These are phyloP conservation scores for Gallirallus australis DNA, from an alignment of 2,797 vertebrate genomes.

Conservation along the genomic window DNA sequence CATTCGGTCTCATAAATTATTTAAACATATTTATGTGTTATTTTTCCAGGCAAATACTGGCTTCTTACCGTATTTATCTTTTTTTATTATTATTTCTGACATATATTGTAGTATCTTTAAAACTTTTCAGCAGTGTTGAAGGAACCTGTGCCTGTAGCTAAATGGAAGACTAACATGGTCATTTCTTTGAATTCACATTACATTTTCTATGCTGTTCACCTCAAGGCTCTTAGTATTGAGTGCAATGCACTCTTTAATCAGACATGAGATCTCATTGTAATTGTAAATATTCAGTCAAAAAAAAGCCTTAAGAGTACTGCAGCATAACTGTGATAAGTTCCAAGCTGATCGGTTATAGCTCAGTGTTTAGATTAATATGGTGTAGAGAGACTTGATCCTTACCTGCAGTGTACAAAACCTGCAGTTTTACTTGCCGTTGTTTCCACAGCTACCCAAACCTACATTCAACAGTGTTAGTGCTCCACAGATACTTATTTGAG, in stretches of 20 bases:
- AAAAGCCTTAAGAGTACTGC: neutral
- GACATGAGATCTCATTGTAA: constrained; percentile 11
- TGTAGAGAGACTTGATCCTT: neutral
- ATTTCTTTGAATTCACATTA: constrained; percentile 26
- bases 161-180: constrained; percentile 9
- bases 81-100: neutral
- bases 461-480: neutral
- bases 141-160: constrained; percentile 23
- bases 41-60: neutral
- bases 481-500: neutral
- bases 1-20: constrained; percentile 2
- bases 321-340: neutral
- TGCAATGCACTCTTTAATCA: constrained; percentile 36
- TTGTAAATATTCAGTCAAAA: constrained; percentile 23
- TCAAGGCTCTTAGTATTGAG: constrained; percentile 9
- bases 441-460: neutral
- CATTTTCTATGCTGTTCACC: neutral
- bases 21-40: neutral
- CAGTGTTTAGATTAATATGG: neutral
- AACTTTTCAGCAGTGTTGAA: neutral
- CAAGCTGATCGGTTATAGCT: neutral
- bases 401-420: neutral
- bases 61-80: neutral
- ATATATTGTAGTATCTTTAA: neutral
- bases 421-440: rapidly evolving